These are phyloP conservation scores for Dipodomys merriami DNA, from an alignment of 2,113 vertebrate species.

Conservation along the genomic window DNA sequence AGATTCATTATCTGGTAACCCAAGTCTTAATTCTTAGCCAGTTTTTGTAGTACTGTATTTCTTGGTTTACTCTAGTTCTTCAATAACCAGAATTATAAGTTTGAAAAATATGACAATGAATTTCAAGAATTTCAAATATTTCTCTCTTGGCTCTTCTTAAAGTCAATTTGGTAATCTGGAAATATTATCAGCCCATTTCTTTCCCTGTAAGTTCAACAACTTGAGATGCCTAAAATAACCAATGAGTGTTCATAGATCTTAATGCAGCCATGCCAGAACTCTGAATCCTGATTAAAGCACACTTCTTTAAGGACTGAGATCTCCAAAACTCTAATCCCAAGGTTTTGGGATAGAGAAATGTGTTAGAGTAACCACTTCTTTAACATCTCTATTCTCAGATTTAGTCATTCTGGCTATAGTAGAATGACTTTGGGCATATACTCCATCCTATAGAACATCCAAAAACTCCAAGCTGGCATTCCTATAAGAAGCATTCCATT, in stretches of 20 bases:
- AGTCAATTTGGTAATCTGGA: neutral
- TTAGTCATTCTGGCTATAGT: neutral
- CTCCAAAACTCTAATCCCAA: neutral
- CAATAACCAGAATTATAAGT: constrained; percentile 17
- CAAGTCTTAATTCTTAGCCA: neutral
- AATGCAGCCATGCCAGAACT: neutral
- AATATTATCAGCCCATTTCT: neutral
- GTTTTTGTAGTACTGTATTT: neutral
- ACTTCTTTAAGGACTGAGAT: constrained; percentile 9
- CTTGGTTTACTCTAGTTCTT: neutral
- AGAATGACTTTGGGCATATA: neutral
- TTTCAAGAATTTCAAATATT: neutral
- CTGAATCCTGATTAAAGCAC: neutral
- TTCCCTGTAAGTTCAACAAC: neutral
- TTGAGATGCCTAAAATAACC: neutral
- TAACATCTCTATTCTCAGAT: neutral
- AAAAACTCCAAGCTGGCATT: neutral
- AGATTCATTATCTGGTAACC: neutral
- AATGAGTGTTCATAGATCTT: neutral
- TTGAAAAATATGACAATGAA: neutral
- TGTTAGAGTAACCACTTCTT: neutral
- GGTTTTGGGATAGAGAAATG: neutral
- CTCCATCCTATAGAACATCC: neutral
- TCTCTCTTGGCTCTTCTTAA: neutral
- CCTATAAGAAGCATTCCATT: neutral